Evolutionary conservation across 1,140 invertebrate genomes (phyloP).

Genomic region (Ceratitis capitata): DNA sequence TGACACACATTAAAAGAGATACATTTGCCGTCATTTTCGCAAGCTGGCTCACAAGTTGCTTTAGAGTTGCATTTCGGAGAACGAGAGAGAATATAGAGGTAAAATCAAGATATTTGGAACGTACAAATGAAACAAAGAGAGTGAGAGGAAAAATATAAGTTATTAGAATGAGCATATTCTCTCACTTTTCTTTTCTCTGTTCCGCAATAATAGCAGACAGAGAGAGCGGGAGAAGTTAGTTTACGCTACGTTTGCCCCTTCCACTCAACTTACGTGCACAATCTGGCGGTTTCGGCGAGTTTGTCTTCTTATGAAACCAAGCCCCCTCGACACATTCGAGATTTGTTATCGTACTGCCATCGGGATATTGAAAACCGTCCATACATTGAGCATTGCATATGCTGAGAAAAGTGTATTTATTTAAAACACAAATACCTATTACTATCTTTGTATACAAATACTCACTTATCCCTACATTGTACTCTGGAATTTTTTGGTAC

Average conservation of each 20-base stretch:
- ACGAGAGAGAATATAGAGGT: background rate
- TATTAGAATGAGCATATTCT: background rate
- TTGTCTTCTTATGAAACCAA: constrained; percentile 69
- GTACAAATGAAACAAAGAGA: background rate
- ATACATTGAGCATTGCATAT: constrained; percentile 71
- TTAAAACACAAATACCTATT: background rate
- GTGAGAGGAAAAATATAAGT: background rate
- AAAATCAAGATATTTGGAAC: background rate
- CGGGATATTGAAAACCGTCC: constrained; percentile 72
- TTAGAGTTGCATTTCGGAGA: background rate
- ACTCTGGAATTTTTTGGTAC: constrained; percentile 73
- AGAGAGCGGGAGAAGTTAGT: too few species aligned
- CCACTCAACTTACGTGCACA: constrained; percentile 69
- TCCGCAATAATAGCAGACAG: too few species aligned
- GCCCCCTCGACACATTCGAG: constrained; percentile 72
- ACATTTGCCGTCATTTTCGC: constrained; percentile 81
- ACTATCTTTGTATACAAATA: constrained; percentile 34
- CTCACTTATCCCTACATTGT: constrained; percentile 75
- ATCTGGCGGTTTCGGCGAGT: constrained; percentile 70
- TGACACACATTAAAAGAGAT: constrained; percentile 78
- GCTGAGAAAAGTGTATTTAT: constrained; percentile 45
- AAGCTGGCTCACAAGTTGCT: constrained; percentile 79
- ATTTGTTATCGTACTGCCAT: constrained; percentile 71
- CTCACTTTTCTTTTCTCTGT: too few species aligned
- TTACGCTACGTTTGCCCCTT: background rate